These are phyloP conservation scores for Zaprionus camerounensis DNA, from an alignment of 1,140 invertebrate species.

Conservation along the genomic window DNA sequence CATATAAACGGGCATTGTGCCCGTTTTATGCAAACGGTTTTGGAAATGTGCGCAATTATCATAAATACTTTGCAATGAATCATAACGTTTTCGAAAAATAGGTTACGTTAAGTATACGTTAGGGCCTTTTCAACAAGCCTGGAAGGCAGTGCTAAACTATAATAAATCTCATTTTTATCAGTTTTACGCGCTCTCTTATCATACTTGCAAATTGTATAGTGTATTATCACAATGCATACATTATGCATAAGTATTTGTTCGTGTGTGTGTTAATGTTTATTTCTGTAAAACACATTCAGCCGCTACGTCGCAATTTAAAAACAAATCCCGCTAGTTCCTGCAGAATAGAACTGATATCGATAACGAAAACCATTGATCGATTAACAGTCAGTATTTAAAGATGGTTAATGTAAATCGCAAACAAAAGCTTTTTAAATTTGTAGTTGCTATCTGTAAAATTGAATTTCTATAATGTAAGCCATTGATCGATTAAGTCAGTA, in stretches of 20 bases:
- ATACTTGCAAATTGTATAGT: slow-evolving; percentile 56
- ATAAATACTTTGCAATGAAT: slow-evolving; percentile 39
- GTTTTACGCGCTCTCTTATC: slow-evolving; percentile 61
- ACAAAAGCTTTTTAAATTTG: background rate
- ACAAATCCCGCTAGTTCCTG: slow-evolving; percentile 2
- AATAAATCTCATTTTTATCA: slow-evolving; percentile 76
- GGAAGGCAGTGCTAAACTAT: slow-evolving; percentile 50
- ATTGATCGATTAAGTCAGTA: background rate
- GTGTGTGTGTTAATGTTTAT: slow-evolving; percentile 5
- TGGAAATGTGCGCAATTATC: slow-evolving; percentile 44
- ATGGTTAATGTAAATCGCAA: background rate
- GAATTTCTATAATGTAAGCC: background rate
- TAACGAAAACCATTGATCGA: slow-evolving; percentile 1
- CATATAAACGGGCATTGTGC: slow-evolving; percentile 29
- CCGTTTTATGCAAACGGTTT: slow-evolving; percentile 46
- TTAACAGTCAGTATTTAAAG: background rate
- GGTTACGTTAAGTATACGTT: slow-evolving; percentile 14
- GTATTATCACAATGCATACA: slow-evolving; percentile 33
- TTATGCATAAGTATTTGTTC: slow-evolving; percentile 22
- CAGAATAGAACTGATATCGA: slow-evolving; percentile 11
- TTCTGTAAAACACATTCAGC: background rate
- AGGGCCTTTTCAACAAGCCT: slow-evolving; percentile 1
- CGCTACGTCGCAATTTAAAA: slow-evolving; percentile 23
- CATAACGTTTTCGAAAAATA: slow-evolving; percentile 14
- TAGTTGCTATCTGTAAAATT: slow-evolving; percentile 1